These are phyloP conservation scores for Nothobranchius kuhntae DNA, from an alignment of 2,113 vertebrate genomes.

Conservation along the genomic window DNA sequence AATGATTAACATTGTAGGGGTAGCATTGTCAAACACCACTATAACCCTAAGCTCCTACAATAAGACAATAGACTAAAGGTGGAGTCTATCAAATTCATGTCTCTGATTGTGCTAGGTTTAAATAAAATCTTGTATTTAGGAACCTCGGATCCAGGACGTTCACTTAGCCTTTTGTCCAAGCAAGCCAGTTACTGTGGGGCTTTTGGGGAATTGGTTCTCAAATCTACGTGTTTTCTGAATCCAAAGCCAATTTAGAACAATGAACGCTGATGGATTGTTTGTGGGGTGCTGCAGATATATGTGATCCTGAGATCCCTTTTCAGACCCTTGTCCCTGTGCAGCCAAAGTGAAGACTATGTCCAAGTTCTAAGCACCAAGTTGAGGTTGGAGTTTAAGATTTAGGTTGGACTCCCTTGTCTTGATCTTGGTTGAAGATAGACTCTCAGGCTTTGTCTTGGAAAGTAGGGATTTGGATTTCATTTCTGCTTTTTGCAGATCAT, in stretches of 20 bases:
- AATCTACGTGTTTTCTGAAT: neutral
- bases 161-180: too few relatives aligned
- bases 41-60: slow-evolving; percentile 2
- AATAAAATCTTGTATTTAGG: too few relatives aligned
- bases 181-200: too few relatives aligned
- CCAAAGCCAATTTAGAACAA: neutral
- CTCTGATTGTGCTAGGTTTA: neutral
- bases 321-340: neutral
- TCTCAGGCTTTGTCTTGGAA: too few relatives aligned
- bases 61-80: neutral
- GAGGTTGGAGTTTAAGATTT: neutral
- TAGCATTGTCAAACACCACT: neutral
- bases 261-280: too few relatives aligned
- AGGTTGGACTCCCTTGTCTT: neutral
- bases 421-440: too few relatives aligned
- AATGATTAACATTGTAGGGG: neutral
- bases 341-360: neutral
- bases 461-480: neutral
- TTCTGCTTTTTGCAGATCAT: too few relatives aligned
- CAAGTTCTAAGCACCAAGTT: neutral
- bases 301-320: too few relatives aligned
- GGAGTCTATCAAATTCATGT: slow-evolving; percentile 7
- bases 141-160: too few relatives aligned
- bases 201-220: neutral
- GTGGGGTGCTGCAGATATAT: too few relatives aligned